Evolutionary conservation across 2,113 vertebrate species (phyloP).

Genomic region (Nycticryphes semicollaris): DNA sequence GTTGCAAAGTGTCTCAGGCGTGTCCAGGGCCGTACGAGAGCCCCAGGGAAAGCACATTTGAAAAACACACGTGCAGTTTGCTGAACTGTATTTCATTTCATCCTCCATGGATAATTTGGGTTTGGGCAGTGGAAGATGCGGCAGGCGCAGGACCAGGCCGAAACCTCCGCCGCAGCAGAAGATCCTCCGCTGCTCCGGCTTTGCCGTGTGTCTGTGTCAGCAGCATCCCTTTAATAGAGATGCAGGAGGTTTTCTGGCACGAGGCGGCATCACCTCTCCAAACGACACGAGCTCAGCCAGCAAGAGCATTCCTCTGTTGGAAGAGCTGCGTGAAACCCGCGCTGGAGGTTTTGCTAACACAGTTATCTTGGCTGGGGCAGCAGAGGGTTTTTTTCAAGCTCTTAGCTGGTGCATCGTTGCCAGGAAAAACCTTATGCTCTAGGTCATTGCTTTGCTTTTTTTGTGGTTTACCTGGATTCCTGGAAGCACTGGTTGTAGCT

Average conservation of each 20-base stretch:
- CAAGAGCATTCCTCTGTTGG: background rate
- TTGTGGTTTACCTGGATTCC: background rate
- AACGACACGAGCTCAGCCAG: background rate
- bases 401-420: background rate
- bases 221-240: background rate
- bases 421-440: background rate
- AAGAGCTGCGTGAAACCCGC: fast-evolving
- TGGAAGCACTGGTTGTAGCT: background rate
- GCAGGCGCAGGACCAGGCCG: fast-evolving
- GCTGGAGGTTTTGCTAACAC: background rate
- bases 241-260: background rate
- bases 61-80: background rate
- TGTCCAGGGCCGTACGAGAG: background rate
- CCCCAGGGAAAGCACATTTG: background rate
- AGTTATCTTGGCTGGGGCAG: background rate
- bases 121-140: background rate
- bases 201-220: background rate
- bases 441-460: background rate
- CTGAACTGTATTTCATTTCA: background rate
- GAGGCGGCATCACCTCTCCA: background rate
- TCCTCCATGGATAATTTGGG: background rate
- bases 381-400: background rate
- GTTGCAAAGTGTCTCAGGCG: background rate
- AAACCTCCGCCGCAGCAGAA: background rate
- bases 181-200: background rate